Conservation (phyloP, 2,113 vertebrate genomes). For the Uria lomvia region DNA sequence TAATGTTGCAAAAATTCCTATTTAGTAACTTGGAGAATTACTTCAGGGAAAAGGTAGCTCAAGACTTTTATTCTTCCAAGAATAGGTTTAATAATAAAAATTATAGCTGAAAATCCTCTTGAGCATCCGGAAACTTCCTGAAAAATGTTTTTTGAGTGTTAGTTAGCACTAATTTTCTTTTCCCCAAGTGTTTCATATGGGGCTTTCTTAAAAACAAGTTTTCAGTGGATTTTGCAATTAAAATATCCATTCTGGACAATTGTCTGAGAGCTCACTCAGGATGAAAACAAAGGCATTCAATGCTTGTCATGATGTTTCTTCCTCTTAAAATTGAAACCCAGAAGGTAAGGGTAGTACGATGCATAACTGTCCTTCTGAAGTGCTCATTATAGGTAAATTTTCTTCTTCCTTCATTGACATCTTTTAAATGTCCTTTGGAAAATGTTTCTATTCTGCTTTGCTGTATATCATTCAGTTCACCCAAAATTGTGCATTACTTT, state of each 20-base stretch:
- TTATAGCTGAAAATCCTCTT: background rate
- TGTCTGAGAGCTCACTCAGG: background rate
- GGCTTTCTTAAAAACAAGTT: background rate
- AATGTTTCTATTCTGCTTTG: background rate
- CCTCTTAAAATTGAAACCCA: background rate
- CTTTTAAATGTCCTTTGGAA: background rate
- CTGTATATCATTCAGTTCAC: background rate
- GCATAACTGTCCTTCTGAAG: background rate
- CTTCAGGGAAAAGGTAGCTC: background rate
- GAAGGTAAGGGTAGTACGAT: background rate
- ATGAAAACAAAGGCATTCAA: background rate
- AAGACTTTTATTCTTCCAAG: background rate
- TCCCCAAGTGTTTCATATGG: background rate
- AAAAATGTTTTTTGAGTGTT: background rate
- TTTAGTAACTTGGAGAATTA: background rate
- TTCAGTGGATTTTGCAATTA: background rate
- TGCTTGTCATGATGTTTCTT: background rate
- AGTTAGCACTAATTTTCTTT: background rate
- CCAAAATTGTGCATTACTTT: background rate
- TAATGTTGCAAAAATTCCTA: background rate
- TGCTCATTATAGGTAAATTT: fast-evolving
- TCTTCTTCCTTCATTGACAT: background rate
- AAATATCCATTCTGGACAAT: background rate
- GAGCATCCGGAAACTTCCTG: background rate
- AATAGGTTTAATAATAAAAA: background rate